Evolutionary conservation across 2,113 vertebrate species (phyloP).

Genomic region (Microcebus murinus): DNA sequence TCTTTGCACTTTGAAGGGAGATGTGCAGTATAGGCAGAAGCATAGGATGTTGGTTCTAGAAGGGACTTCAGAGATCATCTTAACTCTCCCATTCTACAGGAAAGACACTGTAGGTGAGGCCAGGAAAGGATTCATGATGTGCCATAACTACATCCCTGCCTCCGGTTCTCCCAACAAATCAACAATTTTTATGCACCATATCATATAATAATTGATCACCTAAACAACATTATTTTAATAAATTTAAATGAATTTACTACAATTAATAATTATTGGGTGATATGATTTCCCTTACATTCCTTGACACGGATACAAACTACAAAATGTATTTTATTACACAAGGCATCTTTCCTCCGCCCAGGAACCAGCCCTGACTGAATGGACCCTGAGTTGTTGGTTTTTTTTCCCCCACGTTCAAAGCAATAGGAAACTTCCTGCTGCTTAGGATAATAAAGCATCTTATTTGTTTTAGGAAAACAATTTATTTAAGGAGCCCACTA

Average conservation of each 20-base stretch:
- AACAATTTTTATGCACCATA: background rate
- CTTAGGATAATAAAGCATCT: constrained; percentile 28
- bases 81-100: background rate
- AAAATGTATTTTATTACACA: background rate
- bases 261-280: constrained; percentile 24
- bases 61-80: background rate
- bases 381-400: background rate
- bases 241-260: background rate
- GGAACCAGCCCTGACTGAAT: background rate
- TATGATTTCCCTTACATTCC: background rate
- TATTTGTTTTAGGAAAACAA: constrained; percentile 42
- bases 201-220: background rate
- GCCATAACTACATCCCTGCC: background rate
- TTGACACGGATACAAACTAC: constrained; percentile 20
- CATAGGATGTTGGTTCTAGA: background rate
- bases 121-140: background rate
- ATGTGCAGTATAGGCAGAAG: background rate
- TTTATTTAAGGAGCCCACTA: constrained; percentile 46
- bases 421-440: background rate
- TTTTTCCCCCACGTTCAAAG: background rate
- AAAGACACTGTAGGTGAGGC: background rate
- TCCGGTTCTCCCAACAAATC: background rate
- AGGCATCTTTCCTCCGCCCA: background rate
- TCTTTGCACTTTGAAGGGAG: background rate
- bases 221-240: background rate